phyloP scores from a whole-genome alignment of 2,113 vertebrate genomes.

The Stigmatopora nigra region DNA sequence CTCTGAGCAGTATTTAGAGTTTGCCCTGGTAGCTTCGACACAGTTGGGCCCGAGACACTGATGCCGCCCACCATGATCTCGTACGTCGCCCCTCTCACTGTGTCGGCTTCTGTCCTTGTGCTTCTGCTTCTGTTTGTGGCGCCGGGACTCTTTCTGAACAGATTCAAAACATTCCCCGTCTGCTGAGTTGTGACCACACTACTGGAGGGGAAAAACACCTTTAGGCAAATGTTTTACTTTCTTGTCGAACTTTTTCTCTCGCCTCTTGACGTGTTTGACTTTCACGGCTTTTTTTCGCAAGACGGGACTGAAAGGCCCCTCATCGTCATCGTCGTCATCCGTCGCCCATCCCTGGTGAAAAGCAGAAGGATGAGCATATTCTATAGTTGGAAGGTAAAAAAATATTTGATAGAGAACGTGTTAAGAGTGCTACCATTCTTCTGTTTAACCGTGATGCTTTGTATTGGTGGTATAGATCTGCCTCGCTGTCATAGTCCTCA shows the following conservation, averaged over 20 bases:
- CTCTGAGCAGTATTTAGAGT: conserved; percentile 91
- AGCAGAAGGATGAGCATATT: neutral
- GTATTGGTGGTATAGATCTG: conserved; percentile 80
- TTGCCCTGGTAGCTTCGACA: conserved; percentile 67
- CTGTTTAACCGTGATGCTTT: conserved; percentile 73
- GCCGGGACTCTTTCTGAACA: conserved; percentile 81
- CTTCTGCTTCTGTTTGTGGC: conserved; percentile 87
- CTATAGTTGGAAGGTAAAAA: neutral
- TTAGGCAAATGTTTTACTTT: conserved; percentile 61
- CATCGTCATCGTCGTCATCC: conserved; percentile 76
- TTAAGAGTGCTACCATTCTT: conserved; percentile 62
- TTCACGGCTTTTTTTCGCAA: conserved; percentile 87
- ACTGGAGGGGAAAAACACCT: neutral
- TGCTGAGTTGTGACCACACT: neutral
- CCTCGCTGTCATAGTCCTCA: conserved; percentile 80
- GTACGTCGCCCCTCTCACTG: conserved; percentile 70
- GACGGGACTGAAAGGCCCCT: conserved; percentile 74
- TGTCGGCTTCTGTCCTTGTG: conserved; percentile 81
- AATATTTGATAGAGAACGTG: neutral
- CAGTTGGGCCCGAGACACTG: conserved; percentile 90
- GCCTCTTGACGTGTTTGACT: conserved; percentile 88
- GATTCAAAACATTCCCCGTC: neutral
- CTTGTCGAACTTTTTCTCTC: conserved; percentile 90
- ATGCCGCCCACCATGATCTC: conserved; percentile 68
- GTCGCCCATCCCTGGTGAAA: conserved; percentile 78